Evolutionary conservation across 2,888 invertebrate genomes (phyloP), one percentile per base, ranked within the genome.

Genomic region (Trilocha varians): DNA sequence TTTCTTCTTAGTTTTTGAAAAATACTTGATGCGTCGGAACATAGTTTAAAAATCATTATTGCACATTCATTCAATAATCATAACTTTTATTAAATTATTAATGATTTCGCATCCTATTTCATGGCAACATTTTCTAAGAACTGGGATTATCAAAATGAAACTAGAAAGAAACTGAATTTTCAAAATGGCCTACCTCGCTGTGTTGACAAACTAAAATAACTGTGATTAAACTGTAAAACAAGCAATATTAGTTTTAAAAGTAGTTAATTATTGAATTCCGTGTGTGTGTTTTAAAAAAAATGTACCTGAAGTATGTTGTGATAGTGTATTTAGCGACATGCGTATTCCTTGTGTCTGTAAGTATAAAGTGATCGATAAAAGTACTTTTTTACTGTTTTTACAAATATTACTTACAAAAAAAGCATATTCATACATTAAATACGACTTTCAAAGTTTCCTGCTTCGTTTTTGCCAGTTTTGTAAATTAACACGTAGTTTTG

Each of bases 301-400:
- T 42, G 42, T 42, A 34, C 35, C 32, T 38, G 16, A 43, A 46
- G 33, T 40, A 17, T 25, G 32, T 40, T 15, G 13, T 47, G 8
- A 14, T 48, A 14, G 35, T 38, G 11, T 44, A 45, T 44, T 40
- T 39, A 13, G 39, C 38, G 1, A 44, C 45, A 5, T 38, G 45
- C 32, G 36, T 43, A 9, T 34, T 40, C 5, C 25, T 45, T 18
- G 45, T 44, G 18, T 44, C 48, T 25, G 48, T 48, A 44, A 40
- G 45, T 42, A 36, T 25, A 25, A 11, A 9, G 3, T 25, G n/a
- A n/a, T n/a, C n/a, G n/a, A n/a, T n/a, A n/a, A n/a, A n/a, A n/a
- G n/a, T n/a, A n/a, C n/a, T n/a, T n/a, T n/a, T n/a, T n/a, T n/a
- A n/a, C n/a, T n/a, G n/a, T n/a, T n/a, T n/a, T n/a, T n/a, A n/a